Base-by-base conservation (phyloP, 2,888 invertebrate species). In the Bursaphelenchus okinawaensis region DNA sequence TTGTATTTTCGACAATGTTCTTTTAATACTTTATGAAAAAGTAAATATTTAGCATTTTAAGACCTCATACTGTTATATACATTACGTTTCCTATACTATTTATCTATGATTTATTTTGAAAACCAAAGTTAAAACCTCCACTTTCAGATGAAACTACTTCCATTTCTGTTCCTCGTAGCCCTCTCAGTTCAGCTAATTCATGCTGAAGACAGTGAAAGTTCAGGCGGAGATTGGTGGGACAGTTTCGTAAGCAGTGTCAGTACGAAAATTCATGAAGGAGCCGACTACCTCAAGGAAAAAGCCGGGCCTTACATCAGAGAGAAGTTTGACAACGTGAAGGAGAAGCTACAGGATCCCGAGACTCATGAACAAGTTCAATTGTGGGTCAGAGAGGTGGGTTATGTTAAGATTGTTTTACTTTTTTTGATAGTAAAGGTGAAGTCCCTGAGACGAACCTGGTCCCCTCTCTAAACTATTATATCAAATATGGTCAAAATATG, bases 331-430 rank as follows among this genome's bases (percentile, higher is more conserved):
- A 7, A 23, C n/a, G 64, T 58, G 16, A 69, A 69, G 55, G 63
- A 56, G 29, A 69, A 40, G 22, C 63, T 69, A 9, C 69, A 69
- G 28, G 69, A 69, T 24, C 69, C 69, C 16, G 72, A 69, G 29
- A 69, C 69, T 6, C 71, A 69, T 54, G 68, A 52, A 22, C 52
- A 69, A 8, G 68, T 72, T n/a, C 70, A 69, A 50, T 23, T 29
- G 19, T 69, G 69, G 69, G 27, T 69, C 62, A 54, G 58, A 40
- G 68, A 68, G 50, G 68, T 68, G 50, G 23, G 65, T 61, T 29
- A 28, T 55, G 55, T 62, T 28, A 3, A 20, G n/a, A 59, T 51
- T 60, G 12, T 23, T n/a, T n/a, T n/a, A n/a, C n/a, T n/a, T n/a
- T n/a, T n/a, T n/a, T n/a, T n/a, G n/a, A n/a, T n/a, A n/a, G n/a